Evolutionary conservation across 2,113 vertebrate genomes (phyloP).

Genomic region (Pyrgilauda ruficollis): DNA sequence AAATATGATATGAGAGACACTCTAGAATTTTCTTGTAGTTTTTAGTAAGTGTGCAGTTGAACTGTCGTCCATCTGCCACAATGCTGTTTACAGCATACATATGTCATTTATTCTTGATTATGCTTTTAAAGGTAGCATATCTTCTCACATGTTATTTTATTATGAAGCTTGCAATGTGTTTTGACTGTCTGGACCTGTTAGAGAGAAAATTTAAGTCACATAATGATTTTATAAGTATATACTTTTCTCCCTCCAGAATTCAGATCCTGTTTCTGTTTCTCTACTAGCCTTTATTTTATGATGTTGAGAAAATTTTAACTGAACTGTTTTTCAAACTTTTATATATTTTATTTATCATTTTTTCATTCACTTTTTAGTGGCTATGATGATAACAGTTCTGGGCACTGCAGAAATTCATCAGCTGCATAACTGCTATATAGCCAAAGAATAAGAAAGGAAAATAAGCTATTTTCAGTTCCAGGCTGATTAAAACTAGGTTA

Average conservation of each 20-base stretch:
- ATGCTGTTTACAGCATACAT: not conserved
- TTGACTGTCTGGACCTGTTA: not conserved
- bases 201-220: not conserved
- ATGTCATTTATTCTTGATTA: not conserved
- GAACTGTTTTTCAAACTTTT: not conserved
- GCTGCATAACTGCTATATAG: not conserved
- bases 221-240: not conserved
- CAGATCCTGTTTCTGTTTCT: not conserved
- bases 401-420: not conserved
- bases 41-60: not conserved
- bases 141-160: not conserved
- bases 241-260: not conserved
- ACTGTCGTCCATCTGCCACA: not conserved
- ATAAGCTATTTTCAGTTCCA: not conserved
- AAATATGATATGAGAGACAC: not conserved
- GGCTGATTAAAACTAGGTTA: not conserved
- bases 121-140: not conserved
- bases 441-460: not conserved
- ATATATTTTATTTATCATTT: not conserved
- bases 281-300: not conserved
- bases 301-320: not conserved
- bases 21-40: not conserved
- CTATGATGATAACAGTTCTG: not conserved
- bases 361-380: not conserved
- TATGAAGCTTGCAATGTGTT: not conserved